Conservation (phyloP, 2,797 vertebrate species). For the Sebastes cheni region DNA sequence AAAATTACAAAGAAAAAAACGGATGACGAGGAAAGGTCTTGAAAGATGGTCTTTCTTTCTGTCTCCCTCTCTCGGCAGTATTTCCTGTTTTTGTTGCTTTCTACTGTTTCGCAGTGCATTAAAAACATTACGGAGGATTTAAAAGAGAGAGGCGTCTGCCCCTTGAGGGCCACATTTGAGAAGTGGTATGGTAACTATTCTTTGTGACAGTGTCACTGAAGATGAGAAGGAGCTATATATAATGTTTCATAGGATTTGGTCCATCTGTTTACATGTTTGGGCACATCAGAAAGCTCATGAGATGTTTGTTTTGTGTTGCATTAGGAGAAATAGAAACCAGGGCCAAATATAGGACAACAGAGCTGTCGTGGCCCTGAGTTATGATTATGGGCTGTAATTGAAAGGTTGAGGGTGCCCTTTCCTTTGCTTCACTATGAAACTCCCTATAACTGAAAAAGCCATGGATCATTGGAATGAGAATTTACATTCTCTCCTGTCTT, state of each 20-base stretch:
- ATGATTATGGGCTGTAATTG: slow-evolving; percentile 75
- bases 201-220: slow-evolving; percentile 55
- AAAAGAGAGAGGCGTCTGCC: slow-evolving; percentile 59
- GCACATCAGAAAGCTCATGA: slow-evolving; percentile 38
- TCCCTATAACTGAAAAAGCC: slow-evolving; percentile 49
- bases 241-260: slow-evolving; percentile 53
- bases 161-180: slow-evolving; percentile 54
- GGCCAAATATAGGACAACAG: slow-evolving; percentile 65
- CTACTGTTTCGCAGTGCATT: slow-evolving; percentile 70
- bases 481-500: slow-evolving; percentile 51
- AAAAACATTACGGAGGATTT: slow-evolving; percentile 71
- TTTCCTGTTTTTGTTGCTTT: slow-evolving; percentile 81
- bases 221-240: slow-evolving; percentile 61
- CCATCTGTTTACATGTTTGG: slow-evolving; percentile 60
- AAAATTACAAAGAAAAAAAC: slow-evolving; percentile 83
- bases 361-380: slow-evolving; percentile 62
- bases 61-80: slow-evolving; percentile 59
- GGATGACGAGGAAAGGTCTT: slow-evolving; percentile 77
- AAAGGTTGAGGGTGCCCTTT: slow-evolving; percentile 67
- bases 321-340: slow-evolving; percentile 62
- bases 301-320: slow-evolving; percentile 59
- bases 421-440: slow-evolving; percentile 53
- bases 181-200: slow-evolving; percentile 56
- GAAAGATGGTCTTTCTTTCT: slow-evolving; percentile 71
- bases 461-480: slow-evolving; percentile 53